A percentile compares a stretch with the other conserved stretches of the same genome.
Evolutionary conservation across 2,888 invertebrate species (phyloP).

Genomic region (Stenoptilia bipunctidactyla): DNA sequence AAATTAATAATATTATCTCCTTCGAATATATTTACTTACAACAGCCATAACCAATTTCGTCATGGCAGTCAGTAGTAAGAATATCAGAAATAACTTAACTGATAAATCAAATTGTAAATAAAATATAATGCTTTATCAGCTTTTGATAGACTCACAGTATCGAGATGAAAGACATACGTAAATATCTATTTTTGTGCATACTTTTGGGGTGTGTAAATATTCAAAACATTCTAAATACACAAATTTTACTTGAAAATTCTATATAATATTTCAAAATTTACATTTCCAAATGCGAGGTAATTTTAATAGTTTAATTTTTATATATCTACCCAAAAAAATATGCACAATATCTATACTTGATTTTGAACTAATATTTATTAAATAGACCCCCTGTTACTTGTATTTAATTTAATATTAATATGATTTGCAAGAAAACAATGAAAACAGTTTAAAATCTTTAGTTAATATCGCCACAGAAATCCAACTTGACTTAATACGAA

Average conservation of each 20-base stretch:
- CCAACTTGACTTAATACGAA: slow-evolving; percentile 53
- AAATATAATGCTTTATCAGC: too few relatives aligned
- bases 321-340: slow-evolving; percentile 38
- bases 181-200: slow-evolving; percentile 31
- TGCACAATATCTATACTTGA: slow-evolving; percentile 21
- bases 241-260: slow-evolving; percentile 50
- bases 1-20: too few relatives aligned
- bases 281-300: slow-evolving; percentile 70
- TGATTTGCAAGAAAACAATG: slow-evolving; percentile 12
- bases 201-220: slow-evolving; percentile 35
- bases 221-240: slow-evolving; percentile 46
- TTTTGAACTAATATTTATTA: slow-evolving; percentile 1
- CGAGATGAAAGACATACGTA: not conserved
- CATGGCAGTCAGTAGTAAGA: too few relatives aligned
- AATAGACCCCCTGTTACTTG: slow-evolving; percentile 58
- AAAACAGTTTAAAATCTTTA: slow-evolving; percentile 25
- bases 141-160: slow-evolving; percentile 2
- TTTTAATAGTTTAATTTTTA: slow-evolving; percentile 53
- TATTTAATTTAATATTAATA: slow-evolving; percentile 28
- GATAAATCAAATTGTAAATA: too few relatives aligned
- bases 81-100: too few relatives aligned
- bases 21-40: too few relatives aligned
- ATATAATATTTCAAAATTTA: slow-evolving; percentile 64
- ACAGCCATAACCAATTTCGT: too few relatives aligned
- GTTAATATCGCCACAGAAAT: slow-evolving; percentile 53